These are phyloP conservation scores for Montipora foliosa DNA, from an alignment of 64 coral and sea anemone species.

Conservation along the genomic window DNA sequence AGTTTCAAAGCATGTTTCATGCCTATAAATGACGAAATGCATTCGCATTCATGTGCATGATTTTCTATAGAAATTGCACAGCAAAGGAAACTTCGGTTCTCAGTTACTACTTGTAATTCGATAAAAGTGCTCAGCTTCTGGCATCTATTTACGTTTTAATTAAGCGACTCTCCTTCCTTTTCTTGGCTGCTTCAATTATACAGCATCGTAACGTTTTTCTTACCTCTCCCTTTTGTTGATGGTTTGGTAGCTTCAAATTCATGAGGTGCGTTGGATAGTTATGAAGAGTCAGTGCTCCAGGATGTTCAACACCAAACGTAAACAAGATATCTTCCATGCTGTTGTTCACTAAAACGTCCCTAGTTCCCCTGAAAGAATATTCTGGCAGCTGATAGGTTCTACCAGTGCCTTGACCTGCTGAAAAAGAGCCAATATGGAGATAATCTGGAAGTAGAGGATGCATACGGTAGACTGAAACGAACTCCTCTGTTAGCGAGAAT, in stretches of 20 bases:
- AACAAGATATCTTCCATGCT: conserved; percentile 71
- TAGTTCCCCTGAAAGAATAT: conserved; percentile 71
- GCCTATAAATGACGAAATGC: too few species aligned
- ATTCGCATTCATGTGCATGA: too few species aligned
- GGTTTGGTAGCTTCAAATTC: conserved; percentile 56
- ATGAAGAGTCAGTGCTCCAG: conserved; percentile 75
- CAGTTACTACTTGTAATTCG: too few species aligned
- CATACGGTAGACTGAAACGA: conserved; percentile 87
- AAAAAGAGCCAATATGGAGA: conserved; percentile 42
- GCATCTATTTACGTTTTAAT: too few species aligned
- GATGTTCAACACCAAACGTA: conserved; percentile 81
- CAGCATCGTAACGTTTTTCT: not conserved
- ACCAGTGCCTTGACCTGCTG: conserved; percentile 20
- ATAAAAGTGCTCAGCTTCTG: too few species aligned
- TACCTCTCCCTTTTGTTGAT: conserved; percentile 87
- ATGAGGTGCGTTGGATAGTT: conserved; percentile 83
- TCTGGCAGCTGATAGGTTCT: conserved; percentile 38
- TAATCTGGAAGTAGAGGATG: conserved; percentile 81
- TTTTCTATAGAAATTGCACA: too few species aligned
- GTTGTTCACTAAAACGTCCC: conserved; percentile 39
- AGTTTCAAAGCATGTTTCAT: too few species aligned
- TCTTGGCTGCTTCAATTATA: too few species aligned
- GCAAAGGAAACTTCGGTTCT: too few species aligned
- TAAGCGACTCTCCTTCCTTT: too few species aligned
- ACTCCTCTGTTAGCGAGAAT: conserved; percentile 85